Percentiles rank a stretch among this genome's conserved stretches.
These are phyloP conservation scores for Tupiocoris notatus DNA, from an alignment of 2,888 invertebrate species.

Conservation along the genomic window DNA sequence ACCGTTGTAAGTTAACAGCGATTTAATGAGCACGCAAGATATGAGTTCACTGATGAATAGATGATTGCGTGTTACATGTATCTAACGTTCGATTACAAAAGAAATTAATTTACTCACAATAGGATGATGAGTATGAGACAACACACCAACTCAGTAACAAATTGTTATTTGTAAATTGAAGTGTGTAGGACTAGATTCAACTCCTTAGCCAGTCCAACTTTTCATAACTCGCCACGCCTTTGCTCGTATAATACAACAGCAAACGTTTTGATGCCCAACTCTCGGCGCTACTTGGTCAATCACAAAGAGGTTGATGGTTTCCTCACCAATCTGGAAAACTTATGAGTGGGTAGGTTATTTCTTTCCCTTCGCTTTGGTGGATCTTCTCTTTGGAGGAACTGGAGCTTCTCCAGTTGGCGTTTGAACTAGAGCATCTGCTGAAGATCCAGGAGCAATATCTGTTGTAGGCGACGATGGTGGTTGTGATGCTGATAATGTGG, in stretches of 20 bases:
- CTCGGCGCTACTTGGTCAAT: too few relatives aligned
- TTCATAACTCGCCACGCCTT: too few relatives aligned
- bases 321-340: too few relatives aligned
- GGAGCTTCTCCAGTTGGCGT: constrained; percentile 47
- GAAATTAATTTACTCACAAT: neutral
- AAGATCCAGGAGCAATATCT: constrained; percentile 6
- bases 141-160: neutral
- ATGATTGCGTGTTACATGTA: neutral
- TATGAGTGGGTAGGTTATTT: constrained; percentile 12
- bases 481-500: constrained; percentile 41
- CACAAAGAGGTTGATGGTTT: too few relatives aligned
- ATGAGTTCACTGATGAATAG: neutral
- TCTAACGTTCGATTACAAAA: neutral
- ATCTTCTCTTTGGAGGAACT: constrained; percentile 48
- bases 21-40: neutral
- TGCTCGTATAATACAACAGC: too few relatives aligned
- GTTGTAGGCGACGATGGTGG: constrained; percentile 43
- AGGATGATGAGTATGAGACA: neutral
- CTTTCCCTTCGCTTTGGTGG: constrained; percentile 36
- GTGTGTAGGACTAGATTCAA: neutral
- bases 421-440: constrained; percentile 14
- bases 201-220: neutral
- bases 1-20: neutral
- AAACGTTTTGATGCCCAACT: too few relatives aligned
- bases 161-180: neutral